Conservation (phyloP, 2,113 vertebrate genomes). For the Aleadryas rufinucha region DNA sequence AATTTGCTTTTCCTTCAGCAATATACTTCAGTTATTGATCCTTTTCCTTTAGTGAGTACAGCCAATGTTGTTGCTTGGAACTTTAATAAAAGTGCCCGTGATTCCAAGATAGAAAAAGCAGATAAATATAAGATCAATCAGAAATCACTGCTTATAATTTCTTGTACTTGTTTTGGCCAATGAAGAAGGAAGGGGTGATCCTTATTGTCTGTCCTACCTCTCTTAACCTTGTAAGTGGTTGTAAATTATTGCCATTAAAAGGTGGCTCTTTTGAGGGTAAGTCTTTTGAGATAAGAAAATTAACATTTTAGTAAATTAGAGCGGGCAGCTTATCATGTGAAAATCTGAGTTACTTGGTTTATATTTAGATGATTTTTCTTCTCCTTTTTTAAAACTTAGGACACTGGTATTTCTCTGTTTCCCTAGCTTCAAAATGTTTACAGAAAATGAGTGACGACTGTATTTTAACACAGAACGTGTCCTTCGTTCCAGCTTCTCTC, state of each 20-base stretch:
- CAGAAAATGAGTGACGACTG: not conserved
- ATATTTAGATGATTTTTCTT: not conserved
- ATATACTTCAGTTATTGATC: not conserved
- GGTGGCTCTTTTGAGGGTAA: not conserved
- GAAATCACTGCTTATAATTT: not conserved
- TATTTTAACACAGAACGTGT: not conserved
- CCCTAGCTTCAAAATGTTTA: not conserved
- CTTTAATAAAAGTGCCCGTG: not conserved
- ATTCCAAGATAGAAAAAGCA: not conserved
- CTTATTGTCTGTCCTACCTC: not conserved
- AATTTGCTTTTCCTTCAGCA: not conserved
- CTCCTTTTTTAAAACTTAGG: not conserved
- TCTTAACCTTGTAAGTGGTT: not conserved
- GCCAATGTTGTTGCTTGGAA: not conserved
- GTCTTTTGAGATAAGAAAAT: slow-evolving; percentile 3
- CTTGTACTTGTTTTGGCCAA: not conserved
- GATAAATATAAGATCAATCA: not conserved
- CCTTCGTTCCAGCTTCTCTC: not conserved
- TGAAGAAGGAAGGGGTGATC: not conserved
- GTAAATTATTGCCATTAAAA: not conserved
- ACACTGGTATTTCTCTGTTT: not conserved
- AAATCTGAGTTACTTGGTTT: not conserved
- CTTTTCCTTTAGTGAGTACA: not conserved
- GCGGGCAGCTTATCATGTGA: not conserved
- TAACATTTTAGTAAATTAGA: not conserved